Percentiles rank a stretch among this genome's conserved stretches.
These are phyloP conservation scores for Anseranas semipalmata DNA, from an alignment of 2,113 vertebrate genomes.

Conservation along the genomic window DNA sequence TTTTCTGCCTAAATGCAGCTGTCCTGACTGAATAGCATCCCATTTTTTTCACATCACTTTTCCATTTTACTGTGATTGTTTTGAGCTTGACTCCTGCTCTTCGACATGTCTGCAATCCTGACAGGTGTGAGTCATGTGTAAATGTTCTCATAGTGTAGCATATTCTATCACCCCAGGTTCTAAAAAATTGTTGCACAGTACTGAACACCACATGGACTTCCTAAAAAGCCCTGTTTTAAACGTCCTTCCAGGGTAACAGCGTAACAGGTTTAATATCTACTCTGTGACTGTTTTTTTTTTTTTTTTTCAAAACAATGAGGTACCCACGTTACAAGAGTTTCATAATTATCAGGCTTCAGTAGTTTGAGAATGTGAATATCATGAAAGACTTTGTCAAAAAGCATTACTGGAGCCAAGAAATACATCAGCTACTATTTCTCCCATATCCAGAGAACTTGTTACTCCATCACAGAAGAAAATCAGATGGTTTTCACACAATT, in stretches of 20 bases:
- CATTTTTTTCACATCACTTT: not conserved
- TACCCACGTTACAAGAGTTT: not conserved
- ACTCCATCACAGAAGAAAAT: not conserved
- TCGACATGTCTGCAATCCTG: not conserved
- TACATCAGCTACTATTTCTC: not conserved
- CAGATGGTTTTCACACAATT: not conserved
- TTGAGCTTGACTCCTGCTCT: not conserved
- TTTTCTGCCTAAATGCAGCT: not conserved
- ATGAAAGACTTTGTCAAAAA: not conserved
- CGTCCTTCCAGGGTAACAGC: not conserved
- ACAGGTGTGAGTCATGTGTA: not conserved
- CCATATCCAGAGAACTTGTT: not conserved
- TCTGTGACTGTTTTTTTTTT: not conserved
- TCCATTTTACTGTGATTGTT: not conserved
- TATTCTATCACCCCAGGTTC: not conserved
- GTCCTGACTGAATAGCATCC: not conserved
- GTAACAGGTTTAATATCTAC: not conserved
- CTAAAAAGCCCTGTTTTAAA: not conserved
- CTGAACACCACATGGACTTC: not conserved
- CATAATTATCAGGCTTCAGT: not conserved
- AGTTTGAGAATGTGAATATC: not conserved
- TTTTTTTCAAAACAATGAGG: not conserved
- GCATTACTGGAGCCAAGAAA: not conserved
- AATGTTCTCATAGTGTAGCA: not conserved
- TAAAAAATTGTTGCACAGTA: not conserved